Evolutionary conservation across 2,797 vertebrate genomes (phyloP), one percentile per base, ranked within the genome.

Genomic region (Oryzias dopingdopingensis): DNA sequence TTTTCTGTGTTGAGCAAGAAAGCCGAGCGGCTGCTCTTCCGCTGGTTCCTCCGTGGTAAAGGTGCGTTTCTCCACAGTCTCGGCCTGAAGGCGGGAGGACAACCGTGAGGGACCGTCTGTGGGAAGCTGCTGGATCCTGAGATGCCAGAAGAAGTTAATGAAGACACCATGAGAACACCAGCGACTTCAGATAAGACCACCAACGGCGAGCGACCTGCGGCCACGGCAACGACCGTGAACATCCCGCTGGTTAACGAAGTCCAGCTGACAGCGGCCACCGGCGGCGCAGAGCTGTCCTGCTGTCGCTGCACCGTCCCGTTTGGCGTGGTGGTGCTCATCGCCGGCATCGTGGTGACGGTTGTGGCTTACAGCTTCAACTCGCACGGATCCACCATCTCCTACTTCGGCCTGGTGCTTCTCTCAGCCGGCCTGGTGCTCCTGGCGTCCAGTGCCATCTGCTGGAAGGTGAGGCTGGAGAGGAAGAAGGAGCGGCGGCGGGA

Each of bases 281-380:
- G 96, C 0, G 96, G 96, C 2, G 79, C 95, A 0, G 96, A 98
- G 79, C 94, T 98, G 24, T 98, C 96, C 53, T 98, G 96, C 83
- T 98, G 96, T 69, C 95, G 96, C 65, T 98, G 96, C 77, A 93
- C 94, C 8, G 58, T 98, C 43, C 96, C 96, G 0, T 98, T 98
- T 0, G 96, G 95, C 0, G 92, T 98, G 80, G 95, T 98, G 59
- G 92, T 97, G 59, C 93, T 98, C 42, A 96, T 98, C 5, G 92
- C 95, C 0, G 96, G 96, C 22, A 63, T 92, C 0, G 96, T 97
- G 75, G 96, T 97, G 70, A 98, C 96, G 0, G 92, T 93, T 0
- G 95, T 98, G 67, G 96, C 96, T 0, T 98, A 98, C 87, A 96
- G 92, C 90, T 98, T 98, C 90, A 97, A 98, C 77, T 95, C 96